These are phyloP conservation scores for Yponomeuta plumbellus DNA, from an alignment of 2,888 invertebrate species.

Conservation along the genomic window DNA sequence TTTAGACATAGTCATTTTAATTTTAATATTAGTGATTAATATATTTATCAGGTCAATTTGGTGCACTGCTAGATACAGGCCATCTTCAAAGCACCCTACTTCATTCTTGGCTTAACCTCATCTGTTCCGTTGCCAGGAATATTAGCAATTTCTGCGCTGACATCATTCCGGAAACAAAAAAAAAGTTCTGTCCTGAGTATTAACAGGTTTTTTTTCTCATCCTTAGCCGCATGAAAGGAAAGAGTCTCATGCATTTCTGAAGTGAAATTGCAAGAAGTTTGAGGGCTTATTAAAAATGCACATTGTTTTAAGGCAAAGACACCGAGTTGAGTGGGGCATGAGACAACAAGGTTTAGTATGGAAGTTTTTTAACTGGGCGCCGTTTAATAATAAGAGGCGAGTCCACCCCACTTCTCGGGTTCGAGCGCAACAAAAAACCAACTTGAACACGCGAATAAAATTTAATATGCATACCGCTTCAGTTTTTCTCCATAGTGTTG, in stretches of 20 bases:
- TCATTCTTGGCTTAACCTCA: too few species aligned
- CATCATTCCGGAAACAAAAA: background rate
- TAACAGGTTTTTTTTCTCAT: background rate
- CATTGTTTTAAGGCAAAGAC: conserved; percentile 34
- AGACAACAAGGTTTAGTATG: conserved; percentile 33
- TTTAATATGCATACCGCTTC: conserved; percentile 47
- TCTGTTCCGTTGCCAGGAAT: too few species aligned
- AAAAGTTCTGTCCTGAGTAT: background rate
- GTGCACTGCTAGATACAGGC: too few species aligned
- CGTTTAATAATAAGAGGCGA: conserved; percentile 38
- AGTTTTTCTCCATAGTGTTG: conserved; percentile 20
- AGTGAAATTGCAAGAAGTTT: conserved; percentile 26
- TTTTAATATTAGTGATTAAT: too few species aligned
- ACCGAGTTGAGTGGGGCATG: conserved; percentile 30
- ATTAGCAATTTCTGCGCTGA: too few species aligned
- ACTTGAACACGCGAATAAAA: conserved; percentile 48
- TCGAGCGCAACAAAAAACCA: conserved; percentile 32
- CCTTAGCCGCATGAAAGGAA: conserved; percentile 19
- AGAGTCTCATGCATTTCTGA: conserved; percentile 29
- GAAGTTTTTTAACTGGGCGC: conserved; percentile 32
- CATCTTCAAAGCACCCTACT: too few species aligned
- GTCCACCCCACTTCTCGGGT: conserved; percentile 35
- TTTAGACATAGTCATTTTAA: too few species aligned
- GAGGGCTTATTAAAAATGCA: conserved; percentile 47
- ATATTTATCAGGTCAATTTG: too few species aligned